Evolutionary conservation across 2,113 vertebrate species (phyloP), one percentile per base, ranked within the genome.

Genomic region (Oceanodroma tethys): DNA sequence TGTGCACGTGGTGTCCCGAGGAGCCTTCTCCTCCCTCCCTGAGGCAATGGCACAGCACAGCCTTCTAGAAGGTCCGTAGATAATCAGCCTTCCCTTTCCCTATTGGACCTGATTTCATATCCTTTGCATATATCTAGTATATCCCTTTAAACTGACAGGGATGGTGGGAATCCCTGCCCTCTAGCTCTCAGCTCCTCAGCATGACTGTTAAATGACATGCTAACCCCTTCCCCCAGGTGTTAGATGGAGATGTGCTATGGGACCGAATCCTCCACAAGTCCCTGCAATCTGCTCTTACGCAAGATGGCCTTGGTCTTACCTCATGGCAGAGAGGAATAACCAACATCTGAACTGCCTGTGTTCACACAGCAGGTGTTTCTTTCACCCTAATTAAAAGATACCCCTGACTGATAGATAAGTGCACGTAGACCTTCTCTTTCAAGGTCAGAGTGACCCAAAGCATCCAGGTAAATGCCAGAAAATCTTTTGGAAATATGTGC

Each of bases 281-380:
- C 32, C 65, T 71, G 26, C 3, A 0, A 9, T 4, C 22, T 0
- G 2, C 17, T 19, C n/a, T 70, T 63, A 34, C 0, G 1, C 52
- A 56, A 63, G 34, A 4, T 2, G 30, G 7, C 74, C 47, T 73
- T 32, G 34, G 22, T 38, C 45, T 82, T 76, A 7, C 25, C 26
- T 73, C 38, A 10, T 7, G 50, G 71, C 50, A 36, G 42, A 73
- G 70, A 88, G 70, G 40, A 52, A 34, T 32, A 59, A 32, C 19
- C 58, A 55, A 6, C 18, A 55, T 19, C n/a, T 22, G 50, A 83
- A 22, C 71, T 16, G 27, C 67, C 58, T 59, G 21, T 25, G 68
- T 76, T 86, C 80, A 43, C 47, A 38, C 26, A 17, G 63, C 45
- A 47, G 15, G 50, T 5, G 0, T 56, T 92, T 40, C 59, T 92